A percentile compares a stretch with the other conserved stretches of the same genome.
These are phyloP conservation scores for Caenorhabditis angaria DNA, from an alignment of 2,888 invertebrate species.

Conservation along the genomic window DNA sequence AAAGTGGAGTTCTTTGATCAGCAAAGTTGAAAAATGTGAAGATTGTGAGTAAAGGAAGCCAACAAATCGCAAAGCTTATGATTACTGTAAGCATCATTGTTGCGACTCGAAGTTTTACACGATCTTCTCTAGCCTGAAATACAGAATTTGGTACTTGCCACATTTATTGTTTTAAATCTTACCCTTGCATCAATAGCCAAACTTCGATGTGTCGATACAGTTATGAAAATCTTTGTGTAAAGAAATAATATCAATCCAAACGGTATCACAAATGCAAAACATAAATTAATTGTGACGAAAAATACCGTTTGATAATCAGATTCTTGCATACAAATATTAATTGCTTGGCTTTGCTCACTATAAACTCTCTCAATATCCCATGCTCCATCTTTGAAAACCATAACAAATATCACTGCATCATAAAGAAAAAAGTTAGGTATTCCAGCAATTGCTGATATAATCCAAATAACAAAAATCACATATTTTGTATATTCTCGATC, in stretches of 20 bases:
- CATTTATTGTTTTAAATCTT: slow-evolving; percentile 10
- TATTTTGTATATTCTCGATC: slow-evolving; percentile 63
- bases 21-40: slow-evolving; percentile 68
- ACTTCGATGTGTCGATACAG: slow-evolving; percentile 65
- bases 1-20: slow-evolving; percentile 40
- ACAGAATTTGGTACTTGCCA: too few relatives aligned
- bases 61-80: slow-evolving; percentile 69
- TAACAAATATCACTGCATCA: slow-evolving; percentile 48
- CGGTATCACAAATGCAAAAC: slow-evolving; percentile 70
- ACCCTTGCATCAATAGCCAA: slow-evolving; percentile 71
- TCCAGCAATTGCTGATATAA: slow-evolving; percentile 63
- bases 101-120: slow-evolving; percentile 70
- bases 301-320: too few relatives aligned
- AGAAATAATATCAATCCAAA: slow-evolving; percentile 65
- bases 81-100: slow-evolving; percentile 72
- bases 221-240: slow-evolving; percentile 69
- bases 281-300: slow-evolving; percentile 61
- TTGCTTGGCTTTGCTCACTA: too few relatives aligned
- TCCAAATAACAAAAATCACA: slow-evolving; percentile 68
- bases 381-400: background rate
- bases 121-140: slow-evolving; percentile 66
- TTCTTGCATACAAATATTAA: background rate
- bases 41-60: slow-evolving; percentile 69
- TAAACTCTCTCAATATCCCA: too few relatives aligned
- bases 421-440: slow-evolving; percentile 67